Evolutionary conservation across 2,797 vertebrate genomes (phyloP), one percentile per base, ranked within the genome.

Genomic region (Synanceia verrucosa): DNA sequence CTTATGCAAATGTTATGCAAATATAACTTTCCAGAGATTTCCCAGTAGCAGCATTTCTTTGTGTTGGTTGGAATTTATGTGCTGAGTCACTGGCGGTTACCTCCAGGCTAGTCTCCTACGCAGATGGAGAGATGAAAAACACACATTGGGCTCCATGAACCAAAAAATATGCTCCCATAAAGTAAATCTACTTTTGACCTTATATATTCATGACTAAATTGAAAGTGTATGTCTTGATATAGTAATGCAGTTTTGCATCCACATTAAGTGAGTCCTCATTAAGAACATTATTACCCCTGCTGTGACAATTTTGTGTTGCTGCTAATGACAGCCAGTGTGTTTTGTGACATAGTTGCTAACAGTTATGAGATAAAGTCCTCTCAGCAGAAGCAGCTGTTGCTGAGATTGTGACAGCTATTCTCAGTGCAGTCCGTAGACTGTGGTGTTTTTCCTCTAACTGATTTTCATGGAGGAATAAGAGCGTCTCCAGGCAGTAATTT

Each of bases 1-100:
- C 48, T 58, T 36, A 86, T 86, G 82, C 84, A 91, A 92, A 89
- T 86, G 0, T 14, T 56, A 86, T 87, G 77, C 83, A 92, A 91
- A 89, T 87, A 0, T 39, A 0, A 60, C 70, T 82, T 83, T 83
- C 62, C 58, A 77, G 57, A 78, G 58, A 85, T 83, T 81, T 88
- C 57, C 61, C 62, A 82, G 61, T 36, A 57, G 56, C 47, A 67
- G 2, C 56, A 11, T 59, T 67, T 76, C n/a, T 55, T 69, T 21
- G 18, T 24, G 48, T 67, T n/a, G 33, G 44, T 55, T 43, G 51
- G 61, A 81, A 73, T 85, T 73, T 81, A 70, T 77, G 7, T 47
- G 73, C 66, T 76, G 69, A 79, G 48, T 89, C 78, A 84, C 18
- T 73, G 19, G 69, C 39, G 19, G 28, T 57, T 55, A 68, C 18